Conservation (phyloP, 2,888 invertebrate species). For the Sialis lutaria region DNA sequence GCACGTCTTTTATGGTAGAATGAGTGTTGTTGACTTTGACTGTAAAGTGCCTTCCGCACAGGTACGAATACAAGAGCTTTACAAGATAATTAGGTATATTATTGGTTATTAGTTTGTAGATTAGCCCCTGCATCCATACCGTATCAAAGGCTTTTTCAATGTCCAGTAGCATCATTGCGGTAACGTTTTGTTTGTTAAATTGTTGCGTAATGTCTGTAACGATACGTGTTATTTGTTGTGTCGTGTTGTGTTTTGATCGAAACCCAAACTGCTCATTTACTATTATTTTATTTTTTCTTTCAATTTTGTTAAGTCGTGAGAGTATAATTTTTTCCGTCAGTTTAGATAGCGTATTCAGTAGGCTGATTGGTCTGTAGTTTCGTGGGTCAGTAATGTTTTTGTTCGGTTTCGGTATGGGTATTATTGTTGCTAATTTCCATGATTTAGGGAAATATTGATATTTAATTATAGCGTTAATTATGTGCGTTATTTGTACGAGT, state of each 20-base stretch:
- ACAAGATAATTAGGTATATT: neutral
- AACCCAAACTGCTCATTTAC: constrained; percentile 16
- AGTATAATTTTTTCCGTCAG: constrained; percentile 12
- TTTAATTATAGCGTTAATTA: constrained; percentile 9
- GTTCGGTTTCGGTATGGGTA: constrained; percentile 11
- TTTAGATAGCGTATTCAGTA: constrained; percentile 10
- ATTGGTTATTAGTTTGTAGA: neutral
- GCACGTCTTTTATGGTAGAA: neutral
- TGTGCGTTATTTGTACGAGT: constrained; percentile 9
- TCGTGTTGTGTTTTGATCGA: constrained; percentile 14
- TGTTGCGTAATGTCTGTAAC: constrained; percentile 12
- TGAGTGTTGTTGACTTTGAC: neutral
- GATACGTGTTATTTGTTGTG: constrained; percentile 15
- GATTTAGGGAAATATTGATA: constrained; percentile 8
- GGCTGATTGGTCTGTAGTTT: constrained; percentile 12
- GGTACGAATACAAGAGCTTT: neutral
- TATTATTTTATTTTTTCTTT: constrained; percentile 9
- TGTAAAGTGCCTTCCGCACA: neutral
- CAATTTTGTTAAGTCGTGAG: constrained; percentile 8
- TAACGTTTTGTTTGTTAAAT: constrained; percentile 13
- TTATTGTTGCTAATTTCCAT: constrained; percentile 12
- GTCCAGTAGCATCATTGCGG: constrained; percentile 16
- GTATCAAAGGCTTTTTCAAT: constrained; percentile 19
- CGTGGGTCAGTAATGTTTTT: constrained; percentile 7
- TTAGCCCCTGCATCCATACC: constrained; percentile 12